These are phyloP conservation scores for Amphipoea lucens DNA, from an alignment of 2,888 invertebrate species.

Conservation along the genomic window DNA sequence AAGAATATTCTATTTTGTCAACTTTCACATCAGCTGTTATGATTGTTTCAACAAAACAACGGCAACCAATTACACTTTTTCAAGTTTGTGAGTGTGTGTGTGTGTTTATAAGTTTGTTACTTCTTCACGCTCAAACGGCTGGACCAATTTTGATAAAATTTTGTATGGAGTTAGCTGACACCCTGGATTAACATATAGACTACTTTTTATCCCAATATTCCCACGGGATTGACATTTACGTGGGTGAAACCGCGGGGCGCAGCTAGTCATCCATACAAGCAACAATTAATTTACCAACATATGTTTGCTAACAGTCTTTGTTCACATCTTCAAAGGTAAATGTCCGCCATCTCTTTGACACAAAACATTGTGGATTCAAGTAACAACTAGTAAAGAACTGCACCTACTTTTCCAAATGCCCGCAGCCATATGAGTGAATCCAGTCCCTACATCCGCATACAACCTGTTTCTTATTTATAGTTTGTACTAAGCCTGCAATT, in stretches of 20 bases:
- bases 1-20: background rate
- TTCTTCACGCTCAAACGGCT: too few species aligned
- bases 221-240: too few species aligned
- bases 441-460: constrained; percentile 34
- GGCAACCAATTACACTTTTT: background rate
- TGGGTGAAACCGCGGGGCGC: too few species aligned
- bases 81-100: too few species aligned
- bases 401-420: constrained; percentile 19
- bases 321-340: background rate
- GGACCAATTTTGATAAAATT: too few species aligned
- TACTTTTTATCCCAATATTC: too few species aligned
- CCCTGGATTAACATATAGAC: too few species aligned
- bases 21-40: background rate
- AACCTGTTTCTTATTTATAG: constrained; percentile 54
- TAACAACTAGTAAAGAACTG: background rate
- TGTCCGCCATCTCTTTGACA: background rate
- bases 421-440: background rate
- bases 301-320: too few species aligned
- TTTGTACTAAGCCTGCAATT: constrained; percentile 26
- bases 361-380: background rate
- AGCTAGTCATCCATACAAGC: background rate
- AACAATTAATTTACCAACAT: background rate
- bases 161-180: too few species aligned
- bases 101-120: too few species aligned
- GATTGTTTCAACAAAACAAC: background rate